phyloP scores from a whole-genome alignment of 1,140 invertebrate genomes.

The Phortica variegata region DNA sequence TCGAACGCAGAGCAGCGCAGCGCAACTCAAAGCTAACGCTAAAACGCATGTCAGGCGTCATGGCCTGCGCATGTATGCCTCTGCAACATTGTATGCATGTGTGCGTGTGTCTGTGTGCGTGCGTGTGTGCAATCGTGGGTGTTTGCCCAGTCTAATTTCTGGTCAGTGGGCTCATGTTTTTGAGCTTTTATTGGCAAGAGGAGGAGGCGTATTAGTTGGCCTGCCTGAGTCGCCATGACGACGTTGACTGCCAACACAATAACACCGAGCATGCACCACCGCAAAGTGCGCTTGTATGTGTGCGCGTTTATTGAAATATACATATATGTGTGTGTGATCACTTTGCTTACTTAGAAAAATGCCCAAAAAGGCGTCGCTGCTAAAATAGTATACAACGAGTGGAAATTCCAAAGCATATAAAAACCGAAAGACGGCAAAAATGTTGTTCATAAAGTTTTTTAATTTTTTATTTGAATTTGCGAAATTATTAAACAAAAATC shows the following conservation, averaged over 20 bases:
- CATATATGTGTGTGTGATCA: too few relatives aligned
- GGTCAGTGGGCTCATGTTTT: slow-evolving; percentile 21
- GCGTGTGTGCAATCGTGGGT: slow-evolving; percentile 10
- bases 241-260: slow-evolving; percentile 45
- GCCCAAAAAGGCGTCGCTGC: too few relatives aligned
- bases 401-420: too few relatives aligned
- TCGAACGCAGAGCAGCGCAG: background rate
- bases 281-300: slow-evolving; percentile 1
- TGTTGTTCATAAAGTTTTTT: too few relatives aligned
- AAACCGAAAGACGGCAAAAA: too few relatives aligned
- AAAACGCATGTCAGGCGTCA: slow-evolving; percentile 8
- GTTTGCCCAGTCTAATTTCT: too few relatives aligned
- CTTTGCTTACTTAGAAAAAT: too few relatives aligned
- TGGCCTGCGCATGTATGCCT: slow-evolving; percentile 9
- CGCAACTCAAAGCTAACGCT: background rate
- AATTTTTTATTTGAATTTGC: too few relatives aligned
- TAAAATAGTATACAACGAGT: too few relatives aligned
- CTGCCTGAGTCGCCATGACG: slow-evolving; percentile 26
- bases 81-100: background rate
- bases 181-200: background rate
- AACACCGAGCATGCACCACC: slow-evolving; percentile 48
- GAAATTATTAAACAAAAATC: too few relatives aligned
- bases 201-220: too few relatives aligned
- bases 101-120: background rate
- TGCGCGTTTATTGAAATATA: too few relatives aligned